Conservation (phyloP, 1,140 invertebrate genomes). For the Drosophila repleta region DNA sequence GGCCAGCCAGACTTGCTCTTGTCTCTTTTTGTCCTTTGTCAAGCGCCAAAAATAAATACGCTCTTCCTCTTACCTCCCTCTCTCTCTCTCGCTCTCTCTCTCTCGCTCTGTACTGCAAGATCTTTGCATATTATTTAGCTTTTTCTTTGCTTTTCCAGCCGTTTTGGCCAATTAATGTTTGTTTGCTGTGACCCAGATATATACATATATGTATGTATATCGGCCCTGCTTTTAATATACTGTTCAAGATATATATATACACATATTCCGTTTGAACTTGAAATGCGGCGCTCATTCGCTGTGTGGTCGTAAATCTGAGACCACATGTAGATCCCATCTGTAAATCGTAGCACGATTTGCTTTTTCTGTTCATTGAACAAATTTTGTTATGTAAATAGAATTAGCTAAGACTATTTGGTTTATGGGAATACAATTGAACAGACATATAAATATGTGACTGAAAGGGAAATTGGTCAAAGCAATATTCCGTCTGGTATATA, state of each 20-base stretch:
- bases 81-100: not conserved
- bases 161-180: conserved; percentile 46
- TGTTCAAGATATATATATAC: not conserved
- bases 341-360: not conserved
- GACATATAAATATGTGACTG: too few relatives aligned
- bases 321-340: conserved; percentile 6
- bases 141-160: conserved; percentile 32
- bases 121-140: conserved; percentile 12
- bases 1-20: conserved; percentile 20
- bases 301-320: not conserved
- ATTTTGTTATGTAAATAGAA: not conserved
- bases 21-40: conserved; percentile 33
- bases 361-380: not conserved
- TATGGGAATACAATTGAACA: not conserved
- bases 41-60: conserved; percentile 59
- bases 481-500: too few relatives aligned
- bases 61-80: not conserved
- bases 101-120: not conserved
- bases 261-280: conserved; percentile 34
- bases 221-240: conserved; percentile 25
- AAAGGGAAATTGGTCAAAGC: too few relatives aligned
- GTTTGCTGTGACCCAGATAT: conserved; percentile 40
- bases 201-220: too few relatives aligned
- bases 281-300: not conserved
- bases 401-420: not conserved